phyloP scores from a whole-genome alignment of 1,140 invertebrate species.

The Prorops nasuta region DNA sequence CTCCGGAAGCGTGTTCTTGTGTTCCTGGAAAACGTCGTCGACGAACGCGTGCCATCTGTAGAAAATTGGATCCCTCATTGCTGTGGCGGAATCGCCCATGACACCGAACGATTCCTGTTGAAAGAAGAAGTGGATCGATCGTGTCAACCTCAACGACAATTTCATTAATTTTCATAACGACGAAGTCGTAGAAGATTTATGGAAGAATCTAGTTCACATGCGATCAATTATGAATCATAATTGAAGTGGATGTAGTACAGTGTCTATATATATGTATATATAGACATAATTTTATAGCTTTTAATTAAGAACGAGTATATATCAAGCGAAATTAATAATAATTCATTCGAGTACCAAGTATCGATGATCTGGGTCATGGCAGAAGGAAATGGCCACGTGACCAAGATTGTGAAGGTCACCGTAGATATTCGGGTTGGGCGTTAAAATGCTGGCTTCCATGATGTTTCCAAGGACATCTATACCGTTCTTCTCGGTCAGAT shows the following conservation, averaged over 20 bases:
- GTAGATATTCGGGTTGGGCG: constrained; percentile 68
- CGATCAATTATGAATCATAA: no score
- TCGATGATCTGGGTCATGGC: constrained; percentile 72
- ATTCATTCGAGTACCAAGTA: constrained; percentile 60
- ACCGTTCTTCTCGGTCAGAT: constrained; percentile 66
- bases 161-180: not conserved
- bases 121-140: not conserved
- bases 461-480: constrained; percentile 81
- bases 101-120: constrained; percentile 63
- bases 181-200: not conserved
- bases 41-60: constrained; percentile 82
- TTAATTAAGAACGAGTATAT: no score
- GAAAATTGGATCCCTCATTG: constrained; percentile 82
- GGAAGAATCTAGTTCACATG: not conserved
- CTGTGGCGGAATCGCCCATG: constrained; percentile 71
- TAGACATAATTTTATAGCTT: no score
- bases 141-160: not conserved
- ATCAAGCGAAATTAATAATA: no score
- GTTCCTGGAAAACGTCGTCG: constrained; percentile 75
- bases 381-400: constrained; percentile 65
- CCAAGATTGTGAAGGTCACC: constrained; percentile 77
- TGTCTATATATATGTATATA: no score
- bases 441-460: constrained; percentile 70
- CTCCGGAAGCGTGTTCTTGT: constrained; percentile 68
- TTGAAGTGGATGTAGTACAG: no score